phyloP scores from a whole-genome alignment of 1,140 invertebrate species.

The Papilio aristodemus region DNA sequence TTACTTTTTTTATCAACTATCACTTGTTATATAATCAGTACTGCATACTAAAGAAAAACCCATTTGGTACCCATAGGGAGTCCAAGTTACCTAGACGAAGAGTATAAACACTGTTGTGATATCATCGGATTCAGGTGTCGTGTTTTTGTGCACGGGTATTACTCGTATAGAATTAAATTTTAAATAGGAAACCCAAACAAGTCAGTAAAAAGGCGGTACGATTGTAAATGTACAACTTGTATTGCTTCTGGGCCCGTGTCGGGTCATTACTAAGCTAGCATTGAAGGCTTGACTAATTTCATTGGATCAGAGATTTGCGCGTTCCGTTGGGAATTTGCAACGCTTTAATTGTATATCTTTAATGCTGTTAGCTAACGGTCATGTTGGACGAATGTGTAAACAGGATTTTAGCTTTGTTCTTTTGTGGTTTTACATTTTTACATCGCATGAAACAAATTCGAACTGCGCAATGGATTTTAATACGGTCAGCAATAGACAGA shows the following conservation, averaged over 20 bases:
- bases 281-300: slow-evolving; percentile 31
- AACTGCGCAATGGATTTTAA: no score
- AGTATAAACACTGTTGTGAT: no score
- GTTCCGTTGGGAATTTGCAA: slow-evolving; percentile 20
- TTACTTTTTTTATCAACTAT: no score
- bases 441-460: no score
- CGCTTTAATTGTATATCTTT: slow-evolving; percentile 1
- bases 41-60: no score
- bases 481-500: no score
- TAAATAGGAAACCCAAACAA: neutral
- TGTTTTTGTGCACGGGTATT: no score
- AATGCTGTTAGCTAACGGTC: slow-evolving; percentile 18
- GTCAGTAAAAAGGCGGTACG: neutral
- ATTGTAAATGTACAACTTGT: slow-evolving; percentile 6
- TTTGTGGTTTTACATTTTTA: neutral
- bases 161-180: neutral
- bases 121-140: no score
- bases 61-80: no score
- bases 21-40: no score
- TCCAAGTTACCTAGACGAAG: no score
- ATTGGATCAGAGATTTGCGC: slow-evolving; percentile 25
- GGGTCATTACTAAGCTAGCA: slow-evolving; percentile 26
- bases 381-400: slow-evolving; percentile 11
- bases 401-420: slow-evolving; percentile 6
- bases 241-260: slow-evolving; percentile 9